A percentile compares a stretch with the other conserved stretches of the same genome.
phyloP scores from a whole-genome alignment of 2,113 vertebrate species.

The Odontesthes bonariensis region DNA sequence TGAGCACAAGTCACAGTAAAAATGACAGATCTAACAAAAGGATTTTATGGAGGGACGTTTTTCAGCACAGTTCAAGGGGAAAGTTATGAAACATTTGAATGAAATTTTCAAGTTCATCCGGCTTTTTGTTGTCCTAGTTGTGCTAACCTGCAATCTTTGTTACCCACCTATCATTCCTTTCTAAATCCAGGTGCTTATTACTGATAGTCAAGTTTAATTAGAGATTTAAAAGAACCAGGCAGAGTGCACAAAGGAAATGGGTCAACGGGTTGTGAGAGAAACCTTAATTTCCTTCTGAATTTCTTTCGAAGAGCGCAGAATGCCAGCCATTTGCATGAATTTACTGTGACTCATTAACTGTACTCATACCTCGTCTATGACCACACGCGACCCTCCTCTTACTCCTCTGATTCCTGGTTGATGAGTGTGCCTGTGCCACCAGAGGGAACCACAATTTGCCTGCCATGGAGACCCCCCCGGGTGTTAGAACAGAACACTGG shows the following conservation, averaged over 20 bases:
- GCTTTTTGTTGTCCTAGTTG: not conserved
- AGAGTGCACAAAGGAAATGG: constrained; percentile 28
- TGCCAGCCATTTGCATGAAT: constrained; percentile 51
- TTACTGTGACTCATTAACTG: constrained; percentile 64
- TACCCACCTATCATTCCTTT: not conserved
- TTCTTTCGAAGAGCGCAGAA: constrained; percentile 41
- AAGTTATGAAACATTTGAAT: not conserved
- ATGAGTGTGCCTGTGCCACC: constrained; percentile 62
- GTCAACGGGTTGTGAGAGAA: constrained; percentile 1
- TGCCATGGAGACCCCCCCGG: constrained; percentile 46
- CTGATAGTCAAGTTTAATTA: not conserved
- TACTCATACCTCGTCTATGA: constrained; percentile 34
- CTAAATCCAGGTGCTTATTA: not conserved
- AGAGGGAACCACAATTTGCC: constrained; percentile 54
- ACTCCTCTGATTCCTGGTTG: constrained; percentile 51
- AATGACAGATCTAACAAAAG: not conserved
- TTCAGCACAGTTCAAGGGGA: no score
- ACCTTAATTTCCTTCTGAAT: constrained; percentile 23
- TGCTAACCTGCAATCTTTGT: constrained; percentile 1
- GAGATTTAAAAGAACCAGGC: constrained; percentile 15
- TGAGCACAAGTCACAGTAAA: not conserved
- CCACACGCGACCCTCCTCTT: constrained; percentile 28
- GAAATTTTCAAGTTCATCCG: not conserved
- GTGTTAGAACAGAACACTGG: constrained; percentile 41
- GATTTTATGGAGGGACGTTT: no score